Base-by-base conservation (phyloP, 2,888 invertebrate species). In the Tuberolachnus salignus region DNA sequence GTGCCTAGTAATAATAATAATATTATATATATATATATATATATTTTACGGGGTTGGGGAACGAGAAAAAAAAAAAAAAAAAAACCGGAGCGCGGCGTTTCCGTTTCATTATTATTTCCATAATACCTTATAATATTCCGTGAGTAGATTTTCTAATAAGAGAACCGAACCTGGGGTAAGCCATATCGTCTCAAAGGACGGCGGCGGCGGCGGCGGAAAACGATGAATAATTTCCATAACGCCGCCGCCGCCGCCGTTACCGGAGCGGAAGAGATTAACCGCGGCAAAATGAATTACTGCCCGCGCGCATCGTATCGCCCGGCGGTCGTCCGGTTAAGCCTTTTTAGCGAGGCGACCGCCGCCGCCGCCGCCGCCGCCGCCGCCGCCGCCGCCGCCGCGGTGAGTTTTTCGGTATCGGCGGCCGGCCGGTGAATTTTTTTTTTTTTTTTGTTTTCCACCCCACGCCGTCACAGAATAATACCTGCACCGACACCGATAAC, bases 21-120 rank as follows among this genome's bases (percentile, higher is more conserved):
- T n/a, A n/a, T n/a, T n/a, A n/a, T n/a, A n/a, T n/a, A n/a, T n/a
- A n/a, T n/a, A n/a, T n/a, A n/a, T n/a, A n/a, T n/a, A n/a, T n/a
- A n/a, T n/a, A n/a, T n/a, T n/a, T n/a, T n/a, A n/a, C n/a, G n/a
- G n/a, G n/a, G n/a, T n/a, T n/a, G n/a, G n/a, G n/a, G n/a, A n/a
- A n/a, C n/a, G 61, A 21, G 34, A 72, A 72, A 49, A 72, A 61
- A 61, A 46, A 59, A 23, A 59, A 72, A 11, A 9, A 23, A 57
- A 23, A 44, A 23, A 23, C 6, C 19, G 21, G 14, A 34, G 19
- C 34, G 34, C 34, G 34, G 6, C n/a, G 21, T 70, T 70, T 34
- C 19, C 9, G 42, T 70, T 57, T n/a, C 46, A 44, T 53, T 42
- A 16, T 70, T 70, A 8, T 55, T 42, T 19, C 10, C 44, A 14